Conservation (phyloP, 2,888 invertebrate genomes). For the Tinea semifulvella region DNA sequence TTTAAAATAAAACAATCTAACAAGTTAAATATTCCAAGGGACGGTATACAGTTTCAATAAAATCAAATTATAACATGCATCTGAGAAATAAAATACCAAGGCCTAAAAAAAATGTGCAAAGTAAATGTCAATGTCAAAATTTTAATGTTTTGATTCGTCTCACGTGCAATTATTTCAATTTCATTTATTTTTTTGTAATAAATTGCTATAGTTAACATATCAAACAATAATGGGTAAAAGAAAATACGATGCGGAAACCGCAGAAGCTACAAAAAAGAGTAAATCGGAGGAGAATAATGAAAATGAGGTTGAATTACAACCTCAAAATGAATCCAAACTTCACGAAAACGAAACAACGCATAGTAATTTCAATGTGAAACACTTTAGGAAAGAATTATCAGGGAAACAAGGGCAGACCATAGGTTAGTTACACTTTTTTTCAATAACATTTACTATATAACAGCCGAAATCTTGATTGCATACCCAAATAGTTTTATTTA, state of each 20-base stretch:
- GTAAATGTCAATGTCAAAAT: not conserved
- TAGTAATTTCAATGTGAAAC: slow-evolving; percentile 62
- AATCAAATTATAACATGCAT: no score
- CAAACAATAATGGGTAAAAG: slow-evolving; percentile 39
- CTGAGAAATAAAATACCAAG: no score
- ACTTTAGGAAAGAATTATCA: slow-evolving; percentile 66
- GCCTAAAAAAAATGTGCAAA: no score
- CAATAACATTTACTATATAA: not conserved
- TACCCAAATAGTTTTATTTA: no score
- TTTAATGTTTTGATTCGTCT: not conserved
- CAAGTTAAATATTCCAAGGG: no score
- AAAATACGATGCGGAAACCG: slow-evolving; percentile 36
- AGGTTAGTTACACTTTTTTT: slow-evolving; percentile 42
- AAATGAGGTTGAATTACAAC: slow-evolving; percentile 28
- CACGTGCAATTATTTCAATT: not conserved
- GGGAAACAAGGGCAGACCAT: slow-evolving; percentile 61
- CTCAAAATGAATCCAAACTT: slow-evolving; percentile 29
- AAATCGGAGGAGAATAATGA: slow-evolving; percentile 28
- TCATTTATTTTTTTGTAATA: not conserved
- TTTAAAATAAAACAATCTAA: no score
- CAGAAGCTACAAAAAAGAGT: slow-evolving; percentile 28
- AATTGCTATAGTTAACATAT: not conserved
- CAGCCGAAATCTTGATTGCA: no score
- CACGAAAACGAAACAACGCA: slow-evolving; percentile 28
- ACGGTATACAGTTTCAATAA: no score